Base-by-base conservation (phyloP, 92 coral and sea anemone genomes). In the Scolanthus callimorphus region DNA sequence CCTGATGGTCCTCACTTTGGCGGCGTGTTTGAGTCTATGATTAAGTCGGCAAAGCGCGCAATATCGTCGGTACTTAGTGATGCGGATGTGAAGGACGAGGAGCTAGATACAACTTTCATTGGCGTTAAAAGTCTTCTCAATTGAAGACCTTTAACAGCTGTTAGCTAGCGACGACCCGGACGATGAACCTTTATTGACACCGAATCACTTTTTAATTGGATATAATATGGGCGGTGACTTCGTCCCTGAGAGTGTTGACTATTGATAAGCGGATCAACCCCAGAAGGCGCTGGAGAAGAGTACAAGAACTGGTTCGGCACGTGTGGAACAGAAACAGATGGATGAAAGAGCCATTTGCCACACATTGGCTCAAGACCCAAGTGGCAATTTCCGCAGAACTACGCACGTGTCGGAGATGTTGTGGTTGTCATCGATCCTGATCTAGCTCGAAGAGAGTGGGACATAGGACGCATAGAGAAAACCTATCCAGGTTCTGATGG, bases 251-350 rank as follows among this genome's bases (percentile, higher is more conserved):
- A 26, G 49, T 55, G 61, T 55, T 6, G 61, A 55, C n/a, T n/a
- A n/a, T n/a, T 55, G 13, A 12, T 20, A 26, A 47, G 20, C 11
- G 49, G 4, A 19, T 55, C 61, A 48, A 62, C 39, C 78, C 53
- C 3, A 19, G 53, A 0, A 71, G 62, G 39, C 57, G 71, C n/a
- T 71, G 78, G 71, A 17, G 78, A 20, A 29, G 78, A 61, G 51
- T 71, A 11, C 78, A 71, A 29, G 71, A 71, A 26, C 58, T 62
- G 17, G 29, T 50, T 17, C 39, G 78, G 19, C 70, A 71, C n/a
- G 55, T 57, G n/a, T 49, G 78, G 78, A 60, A 62, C 29, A 34
- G 71, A 29, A n/a, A n/a, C n/a, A n/a, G n/a, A n/a, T 71, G 78
- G 78, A 63, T 71, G 57, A 55, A 62, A 11, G 62, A 74, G 57